Percentiles rank a stretch among this genome's conserved stretches.
Conservation (phyloP, 1,140 invertebrate genomes). For the Melanaphis sacchari region DNA sequence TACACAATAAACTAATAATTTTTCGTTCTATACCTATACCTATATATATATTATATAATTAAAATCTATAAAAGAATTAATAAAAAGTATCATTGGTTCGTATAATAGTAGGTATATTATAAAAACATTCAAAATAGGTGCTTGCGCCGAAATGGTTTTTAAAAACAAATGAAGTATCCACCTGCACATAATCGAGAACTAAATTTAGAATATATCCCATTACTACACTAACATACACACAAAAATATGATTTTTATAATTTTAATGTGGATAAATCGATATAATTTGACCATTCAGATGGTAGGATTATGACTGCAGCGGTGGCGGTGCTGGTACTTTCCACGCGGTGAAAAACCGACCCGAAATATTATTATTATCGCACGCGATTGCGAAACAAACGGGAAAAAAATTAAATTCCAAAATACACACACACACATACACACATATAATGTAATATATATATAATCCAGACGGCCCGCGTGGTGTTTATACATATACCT, state of each 20-base stretch:
- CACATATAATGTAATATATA: background rate
- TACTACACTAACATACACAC: no score
- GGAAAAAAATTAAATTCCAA: background rate
- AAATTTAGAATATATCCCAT: background rate
- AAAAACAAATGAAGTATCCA: background rate
- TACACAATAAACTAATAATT: background rate
- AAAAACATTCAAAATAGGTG: background rate
- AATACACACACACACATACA: background rate
- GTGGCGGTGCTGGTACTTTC: background rate
- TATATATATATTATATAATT: background rate
- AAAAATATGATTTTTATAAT: background rate
- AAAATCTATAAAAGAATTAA: no score
- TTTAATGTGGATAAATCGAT: background rate
- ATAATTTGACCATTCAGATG: background rate
- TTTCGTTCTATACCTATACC: background rate
- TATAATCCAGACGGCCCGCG: background rate
- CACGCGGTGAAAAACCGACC: background rate
- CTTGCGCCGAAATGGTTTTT: background rate
- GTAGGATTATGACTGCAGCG: background rate
- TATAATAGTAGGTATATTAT: background rate
- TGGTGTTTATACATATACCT: background rate
- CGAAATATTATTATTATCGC: background rate
- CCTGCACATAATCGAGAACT: background rate
- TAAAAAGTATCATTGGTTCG: background rate
- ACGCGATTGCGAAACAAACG: background rate